Evolutionary conservation across 2,113 vertebrate species (phyloP).

Genomic region (Hemiprocne comata): DNA sequence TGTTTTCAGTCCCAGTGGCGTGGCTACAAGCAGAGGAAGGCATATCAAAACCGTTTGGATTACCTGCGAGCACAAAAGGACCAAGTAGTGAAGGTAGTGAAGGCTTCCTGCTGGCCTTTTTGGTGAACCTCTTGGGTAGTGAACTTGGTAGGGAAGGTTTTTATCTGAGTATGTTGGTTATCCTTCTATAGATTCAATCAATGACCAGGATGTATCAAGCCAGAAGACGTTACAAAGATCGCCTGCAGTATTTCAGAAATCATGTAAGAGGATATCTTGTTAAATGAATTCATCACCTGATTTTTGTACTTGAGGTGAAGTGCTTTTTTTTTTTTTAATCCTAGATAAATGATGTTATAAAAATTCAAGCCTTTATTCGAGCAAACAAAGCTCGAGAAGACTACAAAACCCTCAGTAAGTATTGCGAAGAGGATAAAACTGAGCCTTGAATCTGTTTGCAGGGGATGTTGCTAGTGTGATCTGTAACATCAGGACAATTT

Average conservation of each 20-base stretch:
- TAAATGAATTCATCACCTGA: not conserved
- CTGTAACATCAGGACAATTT: not conserved
- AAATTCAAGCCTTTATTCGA: slow-evolving; percentile 97
- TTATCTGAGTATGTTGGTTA: not conserved
- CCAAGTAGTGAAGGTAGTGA: slow-evolving; percentile 89
- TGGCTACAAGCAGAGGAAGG: slow-evolving; percentile 90
- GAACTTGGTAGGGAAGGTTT: not conserved
- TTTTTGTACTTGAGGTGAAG: not conserved
- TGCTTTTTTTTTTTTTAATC: not conserved
- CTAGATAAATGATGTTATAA: slow-evolving; percentile 92
- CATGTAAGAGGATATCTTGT: slow-evolving; percentile 79
- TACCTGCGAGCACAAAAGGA: slow-evolving; percentile 84
- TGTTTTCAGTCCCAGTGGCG: slow-evolving; percentile 90
- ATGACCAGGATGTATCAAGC: slow-evolving; percentile 95
- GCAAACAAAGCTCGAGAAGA: slow-evolving; percentile 98
- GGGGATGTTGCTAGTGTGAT: not conserved
- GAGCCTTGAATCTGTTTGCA: not conserved
- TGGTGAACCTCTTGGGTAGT: not conserved
- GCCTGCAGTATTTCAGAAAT: slow-evolving; percentile 91
- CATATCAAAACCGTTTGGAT: slow-evolving; percentile 83
- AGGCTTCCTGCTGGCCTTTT: not conserved
- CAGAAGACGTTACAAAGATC: slow-evolving; percentile 90
- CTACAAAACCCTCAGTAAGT: slow-evolving; percentile 98
- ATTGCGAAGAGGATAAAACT: not conserved
- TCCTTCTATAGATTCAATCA: slow-evolving; percentile 85